These are phyloP conservation scores for Psittacus erithacus DNA, from an alignment of 2,113 vertebrate species.

Conservation along the genomic window DNA sequence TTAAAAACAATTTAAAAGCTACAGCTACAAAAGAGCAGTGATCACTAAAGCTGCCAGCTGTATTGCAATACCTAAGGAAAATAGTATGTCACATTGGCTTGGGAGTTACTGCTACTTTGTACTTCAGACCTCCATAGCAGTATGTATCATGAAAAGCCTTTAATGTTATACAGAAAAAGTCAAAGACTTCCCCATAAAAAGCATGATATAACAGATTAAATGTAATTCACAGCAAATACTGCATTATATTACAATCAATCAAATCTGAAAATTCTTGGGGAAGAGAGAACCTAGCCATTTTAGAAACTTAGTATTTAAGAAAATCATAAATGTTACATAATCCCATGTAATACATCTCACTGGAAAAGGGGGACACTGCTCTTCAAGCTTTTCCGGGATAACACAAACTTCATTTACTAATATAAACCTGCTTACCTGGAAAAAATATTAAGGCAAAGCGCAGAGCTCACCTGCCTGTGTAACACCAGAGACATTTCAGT, in stretches of 20 bases:
- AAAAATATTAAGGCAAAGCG: not conserved
- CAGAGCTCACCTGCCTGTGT: not conserved
- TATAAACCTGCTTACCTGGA: not conserved
- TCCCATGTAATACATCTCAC: accelerated
- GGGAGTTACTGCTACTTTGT: not conserved
- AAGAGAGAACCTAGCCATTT: not conserved
- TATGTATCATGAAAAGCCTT: not conserved
- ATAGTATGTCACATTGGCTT: accelerated
- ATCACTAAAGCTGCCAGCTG: not conserved
- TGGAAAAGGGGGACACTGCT: not conserved
- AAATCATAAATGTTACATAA: not conserved
- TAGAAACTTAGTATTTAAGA: not conserved
- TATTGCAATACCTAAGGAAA: not conserved
- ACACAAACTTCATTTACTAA: not conserved
- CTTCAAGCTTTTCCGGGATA: not conserved
- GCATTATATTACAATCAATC: not conserved
- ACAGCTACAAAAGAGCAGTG: not conserved
- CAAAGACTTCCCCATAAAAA: not conserved
- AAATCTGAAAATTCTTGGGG: not conserved
- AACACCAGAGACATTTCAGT: not conserved
- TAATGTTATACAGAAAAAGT: not conserved
- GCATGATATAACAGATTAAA: not conserved
- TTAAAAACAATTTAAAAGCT: not conserved
- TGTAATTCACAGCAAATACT: accelerated
- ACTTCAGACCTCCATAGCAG: not conserved